Evolutionary conservation across 2,113 vertebrate genomes (phyloP).

Genomic region (Alethe castanea): DNA sequence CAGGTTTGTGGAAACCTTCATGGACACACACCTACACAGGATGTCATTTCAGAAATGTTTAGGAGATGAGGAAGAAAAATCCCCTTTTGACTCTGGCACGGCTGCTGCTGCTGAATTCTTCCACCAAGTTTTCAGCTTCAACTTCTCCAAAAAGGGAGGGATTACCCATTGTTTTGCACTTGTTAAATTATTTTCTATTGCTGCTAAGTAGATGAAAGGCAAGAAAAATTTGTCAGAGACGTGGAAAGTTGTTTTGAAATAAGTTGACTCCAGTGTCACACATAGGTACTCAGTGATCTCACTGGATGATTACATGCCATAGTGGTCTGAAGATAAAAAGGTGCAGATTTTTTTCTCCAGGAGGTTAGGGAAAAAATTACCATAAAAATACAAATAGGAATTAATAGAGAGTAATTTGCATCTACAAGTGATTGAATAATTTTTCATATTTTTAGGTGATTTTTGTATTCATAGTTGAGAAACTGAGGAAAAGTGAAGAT

Average conservation of each 20-base stretch:
- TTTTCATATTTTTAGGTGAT: background rate
- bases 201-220: background rate
- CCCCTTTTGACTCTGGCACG: background rate
- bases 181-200: background rate
- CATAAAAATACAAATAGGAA: background rate
- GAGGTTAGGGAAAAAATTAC: background rate
- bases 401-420: background rate
- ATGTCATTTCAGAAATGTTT: background rate
- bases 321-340: background rate
- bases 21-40: background rate
- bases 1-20: conserved; percentile 39
- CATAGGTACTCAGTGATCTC: background rate
- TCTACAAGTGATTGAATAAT: background rate
- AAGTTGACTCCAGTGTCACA: background rate
- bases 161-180: background rate
- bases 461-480: background rate
- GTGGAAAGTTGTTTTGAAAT: background rate
- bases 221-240: background rate
- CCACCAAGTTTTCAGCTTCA: background rate
- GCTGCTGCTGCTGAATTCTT: background rate
- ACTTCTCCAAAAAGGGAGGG: background rate
- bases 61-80: background rate
- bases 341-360: background rate
- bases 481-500: background rate
- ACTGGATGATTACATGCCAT: background rate